Evolutionary conservation across 2,888 invertebrate genomes (phyloP), one percentile per base, ranked within the genome.

Genomic region (Deilephila elpenor): DNA sequence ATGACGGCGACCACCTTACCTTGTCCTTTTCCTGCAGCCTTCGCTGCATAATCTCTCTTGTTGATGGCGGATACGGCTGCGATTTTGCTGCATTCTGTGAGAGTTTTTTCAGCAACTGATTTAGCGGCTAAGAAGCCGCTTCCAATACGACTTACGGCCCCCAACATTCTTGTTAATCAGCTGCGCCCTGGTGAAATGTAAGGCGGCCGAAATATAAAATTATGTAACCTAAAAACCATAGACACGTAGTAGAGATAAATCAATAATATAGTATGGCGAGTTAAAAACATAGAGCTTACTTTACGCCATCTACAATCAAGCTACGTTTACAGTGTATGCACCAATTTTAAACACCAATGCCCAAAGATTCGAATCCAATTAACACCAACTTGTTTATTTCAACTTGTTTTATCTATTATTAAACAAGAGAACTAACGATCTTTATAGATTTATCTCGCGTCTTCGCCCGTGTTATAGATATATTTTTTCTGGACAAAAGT

Each of bases 1-100:
- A 99, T 99, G 75, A 99, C 99, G 73, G 99, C 98, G 61, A 98
- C 98, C 79, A 99, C 96, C 90, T 95, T 96, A 83, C 98, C 97
- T 84, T 95, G 89, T 11, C 77, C 89, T 78, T 86, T 85, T 71
- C 82, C 87, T 78, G 86, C 77, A 71, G 88, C 84, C 84, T 91
- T 89, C 32, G 89, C 90, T 59, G 95, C 95, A 88, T 92, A 93
- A 80, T 93, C 90, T 74, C 91, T 84, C 79, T 89, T 92, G 82
- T 88, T 91, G 85, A 86, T 89, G 78, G 89, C 88, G 67, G 92
- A 86, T 60, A 90, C 95, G 82, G 92, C 84, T 71, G 88, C 93
- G 74, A 95, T 91, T 93, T 96, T 96, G 60, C 95, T 89, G 83
- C 95, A 94, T 92, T 96, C 96, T 84, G 91, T 86, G 75, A 95